Base-by-base conservation (phyloP, 2,113 vertebrate genomes). In the Jaculus jaculus region DNA sequence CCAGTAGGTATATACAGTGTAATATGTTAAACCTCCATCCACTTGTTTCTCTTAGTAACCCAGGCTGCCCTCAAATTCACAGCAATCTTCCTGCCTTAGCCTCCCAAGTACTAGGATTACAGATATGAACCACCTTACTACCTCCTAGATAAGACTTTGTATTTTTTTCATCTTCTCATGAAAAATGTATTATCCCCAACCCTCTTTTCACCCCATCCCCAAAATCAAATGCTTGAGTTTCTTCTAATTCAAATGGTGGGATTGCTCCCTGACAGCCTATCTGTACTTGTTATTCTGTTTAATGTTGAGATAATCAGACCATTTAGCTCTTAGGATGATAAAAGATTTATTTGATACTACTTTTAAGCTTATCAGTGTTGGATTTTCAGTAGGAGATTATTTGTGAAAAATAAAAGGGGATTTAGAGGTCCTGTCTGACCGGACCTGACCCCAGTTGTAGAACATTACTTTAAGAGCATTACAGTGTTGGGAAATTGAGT, bases 301-400 rank as follows among this genome's bases (percentile, higher is more conserved):
- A 91, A 74, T 60, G 21, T 84, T 79, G 58, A 80, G 73, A 47
- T 47, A 39, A 34, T 42, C 61, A 69, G 61, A 28, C 63, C 72
- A 12, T n/a, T 84, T 61, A 74, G 60, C 60, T 92, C 63, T 92
- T 34, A 68, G 23, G 78, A 66, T 89, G 87, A 74, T 63, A 68
- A 42, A 82, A 95, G 80, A 66, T 93, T 87, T 87, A 72, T 77
- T 86, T 92, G 63, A 21, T 89, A 84, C 71, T 66, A 18, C 83
- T 90, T 94, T 73, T 66, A 88, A 83, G 74, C 89, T 79, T 47
- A 92, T 54, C 81, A 34, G 5, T 74, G 23, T 51, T 96, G 7
- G 28, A 60, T 74, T 95, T 32, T 95, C 10, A 61, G 13, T 32
- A 11, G 85, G 34, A 78, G 23, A 72, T 80, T 66, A 61, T 80